phyloP scores from a whole-genome alignment of 1,140 invertebrate genomes.

The Akabosia matsudoensis region DNA sequence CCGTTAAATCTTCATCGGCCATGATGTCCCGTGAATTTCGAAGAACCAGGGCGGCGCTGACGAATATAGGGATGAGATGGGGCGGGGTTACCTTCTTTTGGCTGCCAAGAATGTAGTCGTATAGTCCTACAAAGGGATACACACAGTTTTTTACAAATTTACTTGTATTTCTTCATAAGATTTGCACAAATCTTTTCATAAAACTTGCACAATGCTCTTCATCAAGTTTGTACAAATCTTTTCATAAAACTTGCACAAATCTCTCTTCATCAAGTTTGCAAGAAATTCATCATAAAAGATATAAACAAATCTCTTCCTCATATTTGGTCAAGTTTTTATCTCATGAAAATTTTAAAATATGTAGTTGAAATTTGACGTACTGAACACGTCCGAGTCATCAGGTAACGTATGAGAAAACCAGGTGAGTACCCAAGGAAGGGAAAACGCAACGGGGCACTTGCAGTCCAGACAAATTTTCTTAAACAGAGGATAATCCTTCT shows the following conservation, averaged over 20 bases:
- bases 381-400: constrained; percentile 43
- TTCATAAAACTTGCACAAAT: too few relatives aligned
- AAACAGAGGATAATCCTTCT: constrained; percentile 36
- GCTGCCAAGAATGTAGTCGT: constrained; percentile 44
- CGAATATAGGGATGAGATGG: constrained; percentile 41
- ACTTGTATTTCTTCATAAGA: too few relatives aligned
- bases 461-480: constrained; percentile 44
- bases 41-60: constrained; percentile 40
- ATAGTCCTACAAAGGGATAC: constrained; percentile 35
- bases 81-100: constrained; percentile 30
- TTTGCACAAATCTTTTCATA: too few relatives aligned
- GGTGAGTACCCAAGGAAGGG: constrained; percentile 44
- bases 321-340: constrained; percentile 8
- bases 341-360: too few relatives aligned
- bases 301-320: too few relatives aligned
- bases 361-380: constrained; percentile 39
- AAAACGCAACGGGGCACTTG: constrained; percentile 45
- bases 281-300: too few relatives aligned
- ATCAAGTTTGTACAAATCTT: neutral
- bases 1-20: constrained; percentile 24
- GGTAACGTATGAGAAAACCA: constrained; percentile 46
- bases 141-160: neutral
- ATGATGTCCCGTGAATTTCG: constrained; percentile 34
- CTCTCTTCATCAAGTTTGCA: too few relatives aligned
- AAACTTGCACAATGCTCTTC: too few relatives aligned